Evolutionary conservation across 2,113 vertebrate species (phyloP).

Genomic region (Cololabis saira): DNA sequence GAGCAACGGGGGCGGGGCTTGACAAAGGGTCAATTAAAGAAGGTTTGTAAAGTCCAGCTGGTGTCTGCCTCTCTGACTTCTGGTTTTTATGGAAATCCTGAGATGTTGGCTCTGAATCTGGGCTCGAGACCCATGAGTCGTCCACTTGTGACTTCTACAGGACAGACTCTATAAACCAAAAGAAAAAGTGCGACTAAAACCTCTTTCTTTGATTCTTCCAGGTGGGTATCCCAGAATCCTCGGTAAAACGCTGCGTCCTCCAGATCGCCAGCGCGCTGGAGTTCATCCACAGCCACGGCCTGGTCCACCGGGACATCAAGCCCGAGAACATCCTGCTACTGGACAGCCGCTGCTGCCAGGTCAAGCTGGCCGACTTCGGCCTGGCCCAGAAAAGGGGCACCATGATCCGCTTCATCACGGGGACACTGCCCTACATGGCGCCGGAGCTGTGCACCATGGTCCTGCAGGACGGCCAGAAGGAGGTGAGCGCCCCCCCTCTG

Average conservation of each 20-base stretch:
- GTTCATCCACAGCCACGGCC: slow-evolving; percentile 88
- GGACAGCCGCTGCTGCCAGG: slow-evolving; percentile 82
- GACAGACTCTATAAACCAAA: too few species aligned
- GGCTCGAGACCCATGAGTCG: too few species aligned
- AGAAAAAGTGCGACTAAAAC: too few species aligned
- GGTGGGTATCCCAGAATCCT: slow-evolving; percentile 88
- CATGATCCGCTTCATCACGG: slow-evolving; percentile 87
- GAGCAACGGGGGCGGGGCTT: too few species aligned
- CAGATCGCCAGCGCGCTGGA: slow-evolving; percentile 91
- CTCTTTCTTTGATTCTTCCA: slow-evolving; percentile 45
- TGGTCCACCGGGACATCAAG: slow-evolving; percentile 94
- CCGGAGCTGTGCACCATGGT: slow-evolving; percentile 86
- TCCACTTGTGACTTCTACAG: too few species aligned
- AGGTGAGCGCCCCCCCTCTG: slow-evolving; percentile 77
- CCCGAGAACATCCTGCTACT: slow-evolving; percentile 93
- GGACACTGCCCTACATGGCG: slow-evolving; percentile 91
- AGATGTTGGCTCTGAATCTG: too few species aligned
- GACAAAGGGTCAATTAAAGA: too few species aligned
- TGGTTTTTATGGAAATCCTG: too few species aligned
- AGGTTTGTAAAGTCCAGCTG: too few species aligned
- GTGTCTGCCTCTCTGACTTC: too few species aligned
- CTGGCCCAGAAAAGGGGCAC: slow-evolving; percentile 90
- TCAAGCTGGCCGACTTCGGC: slow-evolving; percentile 94
- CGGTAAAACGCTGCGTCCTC: slow-evolving; percentile 85
- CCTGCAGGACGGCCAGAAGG: slow-evolving; percentile 66